phyloP scores from a whole-genome alignment of 2,113 vertebrate species.

The Marcusenius ussheri region DNA sequence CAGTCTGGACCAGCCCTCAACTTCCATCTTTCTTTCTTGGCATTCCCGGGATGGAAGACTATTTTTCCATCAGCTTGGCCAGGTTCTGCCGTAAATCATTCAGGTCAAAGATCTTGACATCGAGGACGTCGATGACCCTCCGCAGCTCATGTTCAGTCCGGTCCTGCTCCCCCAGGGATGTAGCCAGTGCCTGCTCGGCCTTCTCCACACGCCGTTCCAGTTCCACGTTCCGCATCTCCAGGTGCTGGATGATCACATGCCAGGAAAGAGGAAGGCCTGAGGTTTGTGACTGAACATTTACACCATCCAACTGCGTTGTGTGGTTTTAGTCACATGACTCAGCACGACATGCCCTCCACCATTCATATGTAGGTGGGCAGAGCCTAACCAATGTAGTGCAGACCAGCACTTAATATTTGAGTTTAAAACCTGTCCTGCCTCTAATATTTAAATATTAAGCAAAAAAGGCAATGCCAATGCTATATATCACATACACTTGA shows the following conservation, averaged over 20 bases:
- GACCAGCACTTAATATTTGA: not conserved
- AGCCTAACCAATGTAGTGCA: not conserved
- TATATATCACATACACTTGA: not conserved
- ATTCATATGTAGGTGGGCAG: not conserved
- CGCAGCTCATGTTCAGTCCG: slow-evolving; percentile 65
- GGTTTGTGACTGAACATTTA: not conserved
- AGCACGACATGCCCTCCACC: not conserved
- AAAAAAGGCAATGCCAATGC: not conserved
- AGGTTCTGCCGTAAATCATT: slow-evolving; percentile 77
- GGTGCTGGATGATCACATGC: slow-evolving; percentile 57
- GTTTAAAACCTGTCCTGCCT: not conserved
- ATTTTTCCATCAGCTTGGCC: slow-evolving; percentile 69
- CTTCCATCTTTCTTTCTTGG: not conserved
- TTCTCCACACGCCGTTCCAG: slow-evolving; percentile 69
- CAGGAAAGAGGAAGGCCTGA: not conserved
- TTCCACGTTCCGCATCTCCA: slow-evolving; percentile 72
- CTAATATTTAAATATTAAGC: not conserved
- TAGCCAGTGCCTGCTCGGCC: slow-evolving; percentile 66
- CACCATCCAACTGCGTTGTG: not conserved
- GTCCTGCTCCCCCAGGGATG: slow-evolving; percentile 60
- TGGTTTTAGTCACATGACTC: not conserved
- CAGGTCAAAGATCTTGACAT: slow-evolving; percentile 83
- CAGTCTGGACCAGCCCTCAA: not conserved
- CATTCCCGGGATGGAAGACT: not conserved
- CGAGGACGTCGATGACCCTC: slow-evolving; percentile 71